Percentiles rank a stretch among this genome's conserved stretches.
These are phyloP conservation scores for Babyrousa celebensis DNA, from an alignment of 2,797 vertebrate genomes.

Conservation along the genomic window DNA sequence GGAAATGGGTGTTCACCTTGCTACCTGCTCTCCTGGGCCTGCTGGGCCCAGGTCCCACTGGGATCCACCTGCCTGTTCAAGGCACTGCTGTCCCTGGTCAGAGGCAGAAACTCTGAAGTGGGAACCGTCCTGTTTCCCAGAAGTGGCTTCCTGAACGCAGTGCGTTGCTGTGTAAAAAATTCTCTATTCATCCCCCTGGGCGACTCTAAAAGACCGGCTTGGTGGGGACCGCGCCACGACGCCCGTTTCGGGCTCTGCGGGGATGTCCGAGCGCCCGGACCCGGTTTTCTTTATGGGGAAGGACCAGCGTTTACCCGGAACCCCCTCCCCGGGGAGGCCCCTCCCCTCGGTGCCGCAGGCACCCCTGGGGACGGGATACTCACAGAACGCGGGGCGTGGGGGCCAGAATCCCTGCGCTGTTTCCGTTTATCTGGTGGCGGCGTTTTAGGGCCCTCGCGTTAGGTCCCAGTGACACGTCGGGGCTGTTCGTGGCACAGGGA, in stretches of 20 bases:
- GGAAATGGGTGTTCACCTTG: rapidly evolving
- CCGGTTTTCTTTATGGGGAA: rapidly evolving
- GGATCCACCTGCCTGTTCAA: neutral
- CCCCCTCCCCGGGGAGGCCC: neutral
- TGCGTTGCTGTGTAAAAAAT: neutral
- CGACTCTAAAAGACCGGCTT: neutral
- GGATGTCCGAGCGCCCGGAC: rapidly evolving
- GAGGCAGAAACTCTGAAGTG: neutral
- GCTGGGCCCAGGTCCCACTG: rapidly evolving
- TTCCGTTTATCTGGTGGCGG: rapidly evolving
- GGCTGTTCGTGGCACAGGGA: neutral
- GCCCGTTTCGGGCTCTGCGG: neutral
- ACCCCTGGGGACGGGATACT: rapidly evolving
- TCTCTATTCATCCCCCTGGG: neutral
- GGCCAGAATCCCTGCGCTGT: rapidly evolving
- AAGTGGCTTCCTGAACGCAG: neutral
- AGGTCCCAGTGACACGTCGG: neutral
- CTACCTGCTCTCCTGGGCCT: rapidly evolving
- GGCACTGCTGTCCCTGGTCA: neutral
- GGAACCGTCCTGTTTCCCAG: neutral
- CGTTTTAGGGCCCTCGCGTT: neutral
- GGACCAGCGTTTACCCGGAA: rapidly evolving
- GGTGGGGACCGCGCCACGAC: neutral
- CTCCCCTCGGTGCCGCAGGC: rapidly evolving
- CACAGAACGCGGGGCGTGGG: rapidly evolving